A percentile compares a stretch with the other conserved stretches of the same genome.
Conservation (phyloP, 2,797 vertebrate species). For the Orientallactaga sibirica region DNA sequence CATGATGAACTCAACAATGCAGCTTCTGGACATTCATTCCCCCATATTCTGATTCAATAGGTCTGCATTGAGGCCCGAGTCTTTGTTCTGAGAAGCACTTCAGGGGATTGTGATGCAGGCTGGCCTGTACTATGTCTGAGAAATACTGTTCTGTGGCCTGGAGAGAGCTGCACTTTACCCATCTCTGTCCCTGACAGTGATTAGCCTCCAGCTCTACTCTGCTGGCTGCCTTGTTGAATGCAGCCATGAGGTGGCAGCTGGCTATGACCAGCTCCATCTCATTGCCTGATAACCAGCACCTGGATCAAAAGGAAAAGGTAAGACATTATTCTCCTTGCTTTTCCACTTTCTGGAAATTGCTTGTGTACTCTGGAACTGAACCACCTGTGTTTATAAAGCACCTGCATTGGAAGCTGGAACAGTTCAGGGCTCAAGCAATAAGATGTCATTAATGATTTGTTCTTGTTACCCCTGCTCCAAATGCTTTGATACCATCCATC, state of each 20-base stretch:
- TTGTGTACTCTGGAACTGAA: not conserved
- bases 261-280: too few relatives aligned
- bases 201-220: not conserved
- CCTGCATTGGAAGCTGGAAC: not conserved
- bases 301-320: not conserved
- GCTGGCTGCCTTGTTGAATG: not conserved
- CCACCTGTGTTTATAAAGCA: not conserved
- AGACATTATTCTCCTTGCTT: not conserved
- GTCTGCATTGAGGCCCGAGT: not conserved
- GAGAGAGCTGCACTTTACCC: not conserved
- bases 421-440: not conserved
- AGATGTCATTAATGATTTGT: not conserved
- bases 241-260: too few relatives aligned
- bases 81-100: conserved; percentile 25
- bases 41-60: conserved; percentile 19
- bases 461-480: not conserved
- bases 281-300: not conserved
- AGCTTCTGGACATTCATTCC: not conserved
- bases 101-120: not conserved
- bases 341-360: conserved; percentile 27
- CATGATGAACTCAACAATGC: not conserved
- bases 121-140: not conserved
- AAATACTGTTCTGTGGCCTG: not conserved
- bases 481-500: not conserved
- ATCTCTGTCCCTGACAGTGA: not conserved